These are phyloP conservation scores for Hypomecis punctinalis DNA, from an alignment of 2,888 invertebrate genomes.

Conservation along the genomic window DNA sequence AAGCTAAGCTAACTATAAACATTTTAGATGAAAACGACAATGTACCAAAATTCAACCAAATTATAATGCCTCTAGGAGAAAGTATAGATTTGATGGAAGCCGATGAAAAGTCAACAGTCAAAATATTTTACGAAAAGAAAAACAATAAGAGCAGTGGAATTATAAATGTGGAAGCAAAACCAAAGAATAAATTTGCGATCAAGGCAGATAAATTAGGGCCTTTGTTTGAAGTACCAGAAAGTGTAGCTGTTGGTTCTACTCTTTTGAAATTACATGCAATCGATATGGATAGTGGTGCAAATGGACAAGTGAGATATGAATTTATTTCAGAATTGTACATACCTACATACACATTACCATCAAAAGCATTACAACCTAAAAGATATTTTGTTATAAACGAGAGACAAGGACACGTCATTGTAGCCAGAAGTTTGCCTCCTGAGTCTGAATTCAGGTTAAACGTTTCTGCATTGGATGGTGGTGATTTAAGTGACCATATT, in stretches of 20 bases:
- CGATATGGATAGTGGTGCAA: constrained; percentile 89
- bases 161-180: constrained; percentile 65
- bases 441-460: constrained; percentile 91
- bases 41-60: constrained; percentile 88
- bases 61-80: constrained; percentile 88
- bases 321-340: constrained; percentile 88
- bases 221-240: constrained; percentile 89
- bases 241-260: constrained; percentile 88
- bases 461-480: constrained; percentile 90
- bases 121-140: constrained; percentile 75
- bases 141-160: constrained; percentile 61
- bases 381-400: constrained; percentile 91
- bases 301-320: constrained; percentile 89
- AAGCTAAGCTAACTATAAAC: constrained; percentile 88
- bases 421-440: constrained; percentile 89
- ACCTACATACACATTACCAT: constrained; percentile 75
- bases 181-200: constrained; percentile 71
- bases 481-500: constrained; percentile 89
- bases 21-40: constrained; percentile 94
- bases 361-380: constrained; percentile 81
- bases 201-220: constrained; percentile 78
- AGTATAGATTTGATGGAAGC: constrained; percentile 87
- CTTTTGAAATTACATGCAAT: constrained; percentile 89
- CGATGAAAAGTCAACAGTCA: constrained; percentile 80
- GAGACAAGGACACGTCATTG: constrained; percentile 89